Evolutionary conservation across 1,140 invertebrate species (phyloP).

Genomic region (Trinorchestia longiramus): DNA sequence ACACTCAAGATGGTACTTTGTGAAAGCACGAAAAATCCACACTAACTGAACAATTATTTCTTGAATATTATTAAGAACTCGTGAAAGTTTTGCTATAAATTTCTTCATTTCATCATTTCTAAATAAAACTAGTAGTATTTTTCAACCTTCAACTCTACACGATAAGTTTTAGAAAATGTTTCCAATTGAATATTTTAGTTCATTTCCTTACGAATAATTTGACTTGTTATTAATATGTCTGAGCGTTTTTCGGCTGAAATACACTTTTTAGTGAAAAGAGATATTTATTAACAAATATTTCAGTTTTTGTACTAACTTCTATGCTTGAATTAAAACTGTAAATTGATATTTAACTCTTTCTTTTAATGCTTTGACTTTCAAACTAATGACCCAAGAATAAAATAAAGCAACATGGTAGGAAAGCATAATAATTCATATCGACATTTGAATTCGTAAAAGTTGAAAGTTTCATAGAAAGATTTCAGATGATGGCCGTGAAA

Average conservation of each 20-base stretch:
- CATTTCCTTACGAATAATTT: background rate
- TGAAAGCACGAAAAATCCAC: no score
- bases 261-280: background rate
- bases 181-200: background rate
- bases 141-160: no score
- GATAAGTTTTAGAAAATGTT: background rate
- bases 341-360: background rate
- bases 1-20: background rate
- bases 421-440: background rate
- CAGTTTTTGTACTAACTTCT: background rate
- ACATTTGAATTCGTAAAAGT: background rate
- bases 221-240: no score
- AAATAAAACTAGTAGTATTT: no score
- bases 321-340: background rate
- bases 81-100: no score
- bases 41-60: no score
- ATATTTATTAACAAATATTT: background rate
- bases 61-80: no score
- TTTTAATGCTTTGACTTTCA: background rate
- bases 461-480: background rate
- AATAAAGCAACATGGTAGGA: no score
- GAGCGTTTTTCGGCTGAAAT: background rate
- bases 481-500: background rate
- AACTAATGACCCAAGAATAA: background rate
- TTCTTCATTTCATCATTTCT: no score